Evolutionary conservation across 2,888 invertebrate species (phyloP), one percentile per base, ranked within the genome.

Genomic region (Nineta flava): DNA sequence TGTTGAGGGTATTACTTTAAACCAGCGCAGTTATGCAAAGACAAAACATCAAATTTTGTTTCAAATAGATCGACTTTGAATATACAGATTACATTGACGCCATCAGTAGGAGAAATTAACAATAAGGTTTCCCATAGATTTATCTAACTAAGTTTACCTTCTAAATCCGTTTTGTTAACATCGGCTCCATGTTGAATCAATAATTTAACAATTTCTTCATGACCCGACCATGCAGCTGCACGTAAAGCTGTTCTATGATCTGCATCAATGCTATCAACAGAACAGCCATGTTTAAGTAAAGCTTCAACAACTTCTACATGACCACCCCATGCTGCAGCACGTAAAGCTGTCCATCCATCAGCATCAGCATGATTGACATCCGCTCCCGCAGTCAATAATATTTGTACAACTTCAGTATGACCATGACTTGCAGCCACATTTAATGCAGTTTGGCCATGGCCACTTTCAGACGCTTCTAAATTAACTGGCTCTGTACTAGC

Each of bases 261-360:
- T 48, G 83, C 81, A 60, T 92, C 91, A 2, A 87, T 85, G 57
- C 87, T 80, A 63, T 95, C 91, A 3, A 94, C 83, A 57, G 83
- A 77, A 54, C 91, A 91, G 0, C 85, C 81, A 56, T 80, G 81
- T 47, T 80, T 76, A 41, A 93, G 74, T 43, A 94, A 69, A 12
- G 84, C 72, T 56, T 86, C 84, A 1, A 88, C 87, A 1, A 87
- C 86, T 71, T 87, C 85, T 1, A 85, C 84, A 60, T 95, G 94
- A 1, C 95, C 95, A 46, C 92, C 94, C 94, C 94, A 95, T 10
- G 94, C 92, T 16, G 94, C 92, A 3, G 94, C 92, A 50, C 94
- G 71, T 45, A 92, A 70, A 12, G 91, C 87, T 32, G 88, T 90
- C 94, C 91, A 92, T 32, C 91, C 91, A 61, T 91, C 91, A 47